A percentile compares a stretch with the other conserved stretches of the same genome.
These are phyloP conservation scores for Drosophila subobscura DNA, from an alignment of 1,140 invertebrate species.

Conservation along the genomic window DNA sequence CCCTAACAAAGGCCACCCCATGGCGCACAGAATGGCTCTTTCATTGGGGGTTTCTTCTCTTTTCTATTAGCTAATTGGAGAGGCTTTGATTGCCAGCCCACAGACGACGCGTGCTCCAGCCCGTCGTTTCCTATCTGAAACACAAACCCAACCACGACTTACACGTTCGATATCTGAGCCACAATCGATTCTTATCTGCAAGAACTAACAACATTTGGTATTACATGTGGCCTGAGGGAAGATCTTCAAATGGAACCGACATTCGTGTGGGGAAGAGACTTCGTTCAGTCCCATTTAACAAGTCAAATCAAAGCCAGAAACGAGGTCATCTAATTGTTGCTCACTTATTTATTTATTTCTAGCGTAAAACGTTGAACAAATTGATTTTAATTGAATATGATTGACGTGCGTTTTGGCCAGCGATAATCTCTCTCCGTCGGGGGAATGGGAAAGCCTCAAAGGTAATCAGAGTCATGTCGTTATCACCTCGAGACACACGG, in stretches of 20 bases:
- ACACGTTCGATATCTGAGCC: constrained; percentile 26
- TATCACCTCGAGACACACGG: constrained; percentile 35
- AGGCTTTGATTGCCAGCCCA: constrained; percentile 50
- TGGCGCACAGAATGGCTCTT: constrained; percentile 9
- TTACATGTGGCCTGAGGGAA: neutral
- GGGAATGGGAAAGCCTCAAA: constrained; percentile 5
- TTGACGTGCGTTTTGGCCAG: constrained; percentile 38
- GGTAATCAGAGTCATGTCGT: constrained; percentile 33
- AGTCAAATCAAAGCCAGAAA: constrained; percentile 35
- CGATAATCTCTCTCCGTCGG: constrained; percentile 36
- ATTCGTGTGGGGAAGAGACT: neutral
- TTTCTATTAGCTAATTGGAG: constrained; percentile 71
- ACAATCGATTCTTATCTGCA: constrained; percentile 9
- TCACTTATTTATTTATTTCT: constrained; percentile 62
- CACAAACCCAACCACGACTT: no score
- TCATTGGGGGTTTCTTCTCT: constrained; percentile 14
- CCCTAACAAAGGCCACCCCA: constrained; percentile 57
- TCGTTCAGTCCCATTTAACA: constrained; percentile 27
- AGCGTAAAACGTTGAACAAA: constrained; percentile 64
- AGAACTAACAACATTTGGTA: constrained; percentile 5
- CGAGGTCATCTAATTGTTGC: constrained; percentile 47
- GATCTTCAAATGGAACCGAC: constrained; percentile 27
- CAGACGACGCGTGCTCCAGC: constrained; percentile 46
- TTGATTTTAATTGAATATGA: constrained; percentile 72
- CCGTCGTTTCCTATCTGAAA: constrained; percentile 12